These are phyloP conservation scores for Caenorhabditis imperialis DNA, from an alignment of 2,888 invertebrate species.

Conservation along the genomic window DNA sequence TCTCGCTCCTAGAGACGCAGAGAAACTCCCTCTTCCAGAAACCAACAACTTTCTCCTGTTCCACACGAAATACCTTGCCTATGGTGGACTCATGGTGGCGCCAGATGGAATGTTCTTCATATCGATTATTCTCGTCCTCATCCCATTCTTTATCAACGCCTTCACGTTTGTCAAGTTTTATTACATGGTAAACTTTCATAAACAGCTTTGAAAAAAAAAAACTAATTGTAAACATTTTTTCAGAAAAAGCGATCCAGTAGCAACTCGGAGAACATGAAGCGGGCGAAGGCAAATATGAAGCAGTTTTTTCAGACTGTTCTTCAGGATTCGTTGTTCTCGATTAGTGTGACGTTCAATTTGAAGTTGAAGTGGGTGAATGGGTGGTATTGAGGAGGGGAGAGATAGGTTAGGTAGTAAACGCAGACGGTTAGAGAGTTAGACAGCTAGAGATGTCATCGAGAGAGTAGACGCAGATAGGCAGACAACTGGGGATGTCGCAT, in stretches of 20 bases:
- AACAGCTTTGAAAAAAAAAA: not conserved
- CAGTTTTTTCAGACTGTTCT: conserved; percentile 21
- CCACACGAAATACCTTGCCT: conserved; percentile 5
- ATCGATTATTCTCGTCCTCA: conserved; percentile 5
- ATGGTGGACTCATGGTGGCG: not conserved
- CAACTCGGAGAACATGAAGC: conserved; percentile 19
- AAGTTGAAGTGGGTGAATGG: conserved; percentile 27
- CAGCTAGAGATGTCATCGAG: too few relatives aligned
- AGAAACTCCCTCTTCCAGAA: too few relatives aligned
- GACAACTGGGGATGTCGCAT: too few relatives aligned
- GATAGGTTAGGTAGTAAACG: too few relatives aligned
- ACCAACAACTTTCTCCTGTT: conserved; percentile 14
- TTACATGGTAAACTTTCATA: not conserved
- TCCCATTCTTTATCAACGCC: conserved; percentile 15
- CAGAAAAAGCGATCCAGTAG: conserved; percentile 14
- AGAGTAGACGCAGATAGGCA: too few relatives aligned
- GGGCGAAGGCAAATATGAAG: conserved; percentile 19
- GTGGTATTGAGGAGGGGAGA: too few relatives aligned
- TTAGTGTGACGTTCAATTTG: conserved; percentile 13
- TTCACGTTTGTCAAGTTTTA: conserved; percentile 15
- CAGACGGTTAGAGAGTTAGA: too few relatives aligned
- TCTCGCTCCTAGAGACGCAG: too few relatives aligned
- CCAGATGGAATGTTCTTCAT: conserved; percentile 19
- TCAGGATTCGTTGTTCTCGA: conserved; percentile 29
- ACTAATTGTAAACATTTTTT: not conserved